Conservation (phyloP, 2,888 invertebrate species). For the Dryobota labecula region DNA sequence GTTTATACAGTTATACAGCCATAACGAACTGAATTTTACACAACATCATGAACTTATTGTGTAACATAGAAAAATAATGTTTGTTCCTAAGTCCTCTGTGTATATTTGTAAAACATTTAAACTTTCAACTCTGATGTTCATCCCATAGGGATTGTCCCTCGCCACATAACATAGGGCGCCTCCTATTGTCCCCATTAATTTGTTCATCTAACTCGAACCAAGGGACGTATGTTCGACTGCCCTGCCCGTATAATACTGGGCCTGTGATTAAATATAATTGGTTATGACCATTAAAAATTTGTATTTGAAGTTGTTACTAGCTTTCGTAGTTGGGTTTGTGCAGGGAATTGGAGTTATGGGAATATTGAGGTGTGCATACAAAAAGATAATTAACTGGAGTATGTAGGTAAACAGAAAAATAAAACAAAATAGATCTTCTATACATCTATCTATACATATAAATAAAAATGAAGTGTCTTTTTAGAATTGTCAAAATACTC, state of each 20-base stretch:
- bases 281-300: constrained; percentile 37
- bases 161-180: constrained; percentile 17
- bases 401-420: no score
- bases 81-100: not conserved
- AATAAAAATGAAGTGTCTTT: no score
- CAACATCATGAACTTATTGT: constrained; percentile 5
- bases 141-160: constrained; percentile 12
- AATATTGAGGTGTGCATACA: not conserved
- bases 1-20: no score
- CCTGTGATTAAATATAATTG: constrained; percentile 57
- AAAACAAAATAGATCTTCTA: no score
- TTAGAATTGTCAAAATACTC: no score
- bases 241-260: constrained; percentile 50
- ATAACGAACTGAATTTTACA: not conserved
- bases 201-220: constrained; percentile 21
- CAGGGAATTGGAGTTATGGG: not conserved
- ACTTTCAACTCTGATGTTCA: constrained; percentile 7
- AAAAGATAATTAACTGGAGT: no score
- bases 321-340: constrained; percentile 16
- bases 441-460: no score
- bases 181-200: constrained; percentile 46
- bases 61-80: not conserved
- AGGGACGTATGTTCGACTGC: constrained; percentile 17
- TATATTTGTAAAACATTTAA: constrained; percentile 20
- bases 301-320: constrained; percentile 17